Evolutionary conservation across 2,797 vertebrate species (phyloP), one percentile per base, ranked within the genome.

Genomic region (Mus spretus): DNA sequence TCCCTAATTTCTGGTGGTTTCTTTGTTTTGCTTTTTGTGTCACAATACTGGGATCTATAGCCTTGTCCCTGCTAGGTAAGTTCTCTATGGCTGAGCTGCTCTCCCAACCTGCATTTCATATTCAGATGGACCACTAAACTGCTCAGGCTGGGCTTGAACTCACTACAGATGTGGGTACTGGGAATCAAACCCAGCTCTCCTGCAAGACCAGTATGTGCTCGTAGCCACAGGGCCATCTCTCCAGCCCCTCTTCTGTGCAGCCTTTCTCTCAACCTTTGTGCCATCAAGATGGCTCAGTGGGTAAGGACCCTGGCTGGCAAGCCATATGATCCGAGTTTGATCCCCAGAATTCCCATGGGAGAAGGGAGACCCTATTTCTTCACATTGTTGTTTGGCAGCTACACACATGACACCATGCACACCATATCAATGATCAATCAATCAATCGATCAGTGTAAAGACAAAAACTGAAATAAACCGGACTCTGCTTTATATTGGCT

Each of bases 11-110:
- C 10, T 24, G 11, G 57, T 89, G 77, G 80, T 75, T 26, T 22
- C 72, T 75, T 93, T 53, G 22, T 28, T 72, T 93, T 78, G 67
- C 55, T 91, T 26, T 96, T 92, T 91, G 2, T 57, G 53, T 55
- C n/a, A 37, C 34, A 72, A 72, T 37, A 37, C 37, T 82, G 37
- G n/a, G 72, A 12, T 74, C n/a, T 57, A 1, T 28, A 70, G 50
- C 47, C 53, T 57, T 53, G 11, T 19, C 9, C 10, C n/a, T 57
- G 15, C 70, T 19, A 40, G 86, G n/a, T 24, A 31, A 44, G n/a
- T 26, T n/a, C 44, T 75, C n/a, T 31, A 4, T 15, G 55, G 15
- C n/a, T 57, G 67, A 88, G 50, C 53, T 40, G 40, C 24, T 28
- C n/a, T 5, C 15, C n/a, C 26, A 13, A 37, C 10, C n/a, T 55